Conservation (phyloP, 2,113 vertebrate genomes). For the Rhea pennata region DNA sequence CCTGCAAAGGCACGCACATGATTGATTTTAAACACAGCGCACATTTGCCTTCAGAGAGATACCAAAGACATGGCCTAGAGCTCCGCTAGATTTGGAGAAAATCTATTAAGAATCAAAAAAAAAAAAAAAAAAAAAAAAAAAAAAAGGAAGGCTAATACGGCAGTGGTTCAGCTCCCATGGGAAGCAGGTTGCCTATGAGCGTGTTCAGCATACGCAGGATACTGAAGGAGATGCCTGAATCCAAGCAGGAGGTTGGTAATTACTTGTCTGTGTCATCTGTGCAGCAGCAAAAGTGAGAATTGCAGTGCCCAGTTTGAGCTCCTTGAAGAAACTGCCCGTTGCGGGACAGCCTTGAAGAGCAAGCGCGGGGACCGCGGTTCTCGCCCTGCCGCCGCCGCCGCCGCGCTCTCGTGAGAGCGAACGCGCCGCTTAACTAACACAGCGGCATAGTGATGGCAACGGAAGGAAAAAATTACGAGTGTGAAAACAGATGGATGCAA, state of each 20-base stretch:
- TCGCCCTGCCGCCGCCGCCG: background rate
- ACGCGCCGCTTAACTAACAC: background rate
- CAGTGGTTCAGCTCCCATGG: fast-evolving
- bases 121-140: too few species aligned
- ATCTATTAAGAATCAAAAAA: background rate
- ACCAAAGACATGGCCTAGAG: background rate
- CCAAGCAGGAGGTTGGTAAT: background rate
- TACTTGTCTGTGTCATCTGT: background rate
- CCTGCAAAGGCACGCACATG: background rate
- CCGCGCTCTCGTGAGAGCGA: background rate
- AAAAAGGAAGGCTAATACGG: background rate
- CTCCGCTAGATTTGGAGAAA: background rate
- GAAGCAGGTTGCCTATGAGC: background rate
- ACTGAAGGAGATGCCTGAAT: background rate
- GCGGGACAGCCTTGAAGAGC: fast-evolving
- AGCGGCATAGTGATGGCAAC: background rate
- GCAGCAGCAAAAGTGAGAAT: background rate
- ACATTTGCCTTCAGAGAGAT: background rate
- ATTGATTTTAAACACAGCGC: background rate
- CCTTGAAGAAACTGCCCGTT: background rate
- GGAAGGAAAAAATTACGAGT: background rate
- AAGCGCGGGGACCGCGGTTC: background rate
- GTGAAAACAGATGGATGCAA: constrained; percentile 44
- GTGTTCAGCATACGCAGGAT: fast-evolving
- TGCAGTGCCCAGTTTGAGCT: background rate